These are phyloP conservation scores for Oscheius sp. DNA, from an alignment of 2,888 invertebrate genomes.

Conservation along the genomic window DNA sequence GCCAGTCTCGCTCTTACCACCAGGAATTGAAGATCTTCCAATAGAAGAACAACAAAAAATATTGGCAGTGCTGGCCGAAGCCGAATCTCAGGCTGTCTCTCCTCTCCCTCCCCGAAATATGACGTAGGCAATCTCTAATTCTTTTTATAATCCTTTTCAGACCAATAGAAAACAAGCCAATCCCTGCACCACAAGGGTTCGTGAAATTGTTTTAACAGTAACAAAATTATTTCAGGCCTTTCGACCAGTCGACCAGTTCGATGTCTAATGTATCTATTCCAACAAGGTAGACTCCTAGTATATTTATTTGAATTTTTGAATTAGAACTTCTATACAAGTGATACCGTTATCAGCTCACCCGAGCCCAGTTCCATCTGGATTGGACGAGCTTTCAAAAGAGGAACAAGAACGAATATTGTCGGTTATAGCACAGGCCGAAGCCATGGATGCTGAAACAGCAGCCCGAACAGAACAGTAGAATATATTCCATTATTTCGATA, in stretches of 20 bases:
- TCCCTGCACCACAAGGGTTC: background rate
- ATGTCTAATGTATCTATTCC: too few relatives aligned
- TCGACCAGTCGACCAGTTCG: too few relatives aligned
- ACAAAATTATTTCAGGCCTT: too few relatives aligned
- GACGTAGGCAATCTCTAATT: background rate
- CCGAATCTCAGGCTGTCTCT: constrained; percentile 33
- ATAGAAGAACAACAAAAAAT: constrained; percentile 79
- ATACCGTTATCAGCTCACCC: background rate
- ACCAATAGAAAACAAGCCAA: background rate
- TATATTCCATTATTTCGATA: background rate
- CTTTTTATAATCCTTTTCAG: background rate
- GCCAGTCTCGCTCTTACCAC: constrained; percentile 45
- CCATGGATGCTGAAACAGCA: constrained; percentile 28
- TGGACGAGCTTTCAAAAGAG: constrained; percentile 77
- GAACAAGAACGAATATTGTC: constrained; percentile 79
- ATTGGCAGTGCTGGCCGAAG: constrained; percentile 77
- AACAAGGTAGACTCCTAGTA: background rate
- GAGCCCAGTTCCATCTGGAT: constrained; percentile 44
- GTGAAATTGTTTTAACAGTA: background rate
- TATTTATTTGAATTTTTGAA: too few relatives aligned
- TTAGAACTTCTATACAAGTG: too few relatives aligned
- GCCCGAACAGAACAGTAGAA: background rate
- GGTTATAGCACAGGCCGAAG: constrained; percentile 75
- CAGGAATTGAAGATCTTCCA: constrained; percentile 75
- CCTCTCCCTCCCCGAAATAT: background rate